Evolutionary conservation across 2,113 vertebrate genomes (phyloP).

Genomic region (Gymnogyps californianus): DNA sequence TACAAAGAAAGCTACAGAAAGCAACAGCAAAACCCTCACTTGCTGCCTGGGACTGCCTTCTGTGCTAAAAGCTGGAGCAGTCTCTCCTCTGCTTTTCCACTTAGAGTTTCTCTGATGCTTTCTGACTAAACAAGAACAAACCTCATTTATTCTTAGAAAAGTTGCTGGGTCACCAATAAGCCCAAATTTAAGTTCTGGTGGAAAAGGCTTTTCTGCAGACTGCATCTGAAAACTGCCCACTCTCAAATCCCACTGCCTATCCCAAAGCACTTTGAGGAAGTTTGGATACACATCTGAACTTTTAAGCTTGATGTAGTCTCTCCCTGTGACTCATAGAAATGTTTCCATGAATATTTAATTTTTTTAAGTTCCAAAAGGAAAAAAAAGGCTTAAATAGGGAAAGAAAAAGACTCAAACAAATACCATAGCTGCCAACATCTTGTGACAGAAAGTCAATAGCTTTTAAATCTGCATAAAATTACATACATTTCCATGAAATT

Average conservation of each 20-base stretch:
- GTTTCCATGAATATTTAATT: constrained; percentile 60
- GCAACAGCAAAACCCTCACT: not conserved
- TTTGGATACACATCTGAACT: constrained; percentile 50
- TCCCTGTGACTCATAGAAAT: constrained; percentile 57
- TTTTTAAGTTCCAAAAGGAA: constrained; percentile 51
- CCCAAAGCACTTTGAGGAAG: constrained; percentile 51
- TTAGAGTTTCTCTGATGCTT: not conserved
- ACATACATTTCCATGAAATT: constrained; percentile 68
- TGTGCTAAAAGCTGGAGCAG: not conserved
- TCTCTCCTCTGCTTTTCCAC: not conserved
- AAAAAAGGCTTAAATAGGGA: constrained; percentile 50
- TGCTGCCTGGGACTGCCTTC: not conserved
- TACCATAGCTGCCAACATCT: constrained; percentile 68
- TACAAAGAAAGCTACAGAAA: not conserved
- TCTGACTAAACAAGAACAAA: not conserved
- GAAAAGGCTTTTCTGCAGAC: not conserved
- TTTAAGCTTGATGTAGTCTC: constrained; percentile 41
- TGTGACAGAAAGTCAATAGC: constrained; percentile 68
- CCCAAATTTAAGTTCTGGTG: not conserved
- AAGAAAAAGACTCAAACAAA: constrained; percentile 64
- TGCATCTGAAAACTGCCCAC: constrained; percentile 14
- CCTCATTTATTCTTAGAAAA: not conserved
- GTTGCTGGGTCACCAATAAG: not conserved
- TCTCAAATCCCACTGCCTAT: constrained; percentile 18
- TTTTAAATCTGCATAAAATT: constrained; percentile 69